Evolutionary conservation across 1,140 invertebrate genomes (phyloP).

Genomic region (Phymastichus coffea): DNA sequence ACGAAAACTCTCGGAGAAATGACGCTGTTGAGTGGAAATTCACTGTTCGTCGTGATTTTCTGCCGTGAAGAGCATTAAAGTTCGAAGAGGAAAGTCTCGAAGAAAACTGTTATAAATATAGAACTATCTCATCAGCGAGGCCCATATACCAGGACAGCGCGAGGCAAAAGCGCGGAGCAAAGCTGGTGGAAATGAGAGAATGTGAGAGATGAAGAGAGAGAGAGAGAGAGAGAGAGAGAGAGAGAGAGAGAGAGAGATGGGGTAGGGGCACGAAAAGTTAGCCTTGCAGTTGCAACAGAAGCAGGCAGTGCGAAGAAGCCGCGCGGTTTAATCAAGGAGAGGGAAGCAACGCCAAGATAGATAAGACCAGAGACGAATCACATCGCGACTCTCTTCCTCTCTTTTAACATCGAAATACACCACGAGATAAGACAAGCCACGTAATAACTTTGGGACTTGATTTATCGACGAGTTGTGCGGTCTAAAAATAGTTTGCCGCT

Average conservation of each 20-base stretch:
- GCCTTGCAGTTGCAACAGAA: conserved; percentile 37
- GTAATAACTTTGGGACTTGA: background rate
- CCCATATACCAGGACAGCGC: background rate
- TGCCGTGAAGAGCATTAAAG: too few relatives aligned
- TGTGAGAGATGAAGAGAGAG: background rate
- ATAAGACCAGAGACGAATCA: background rate
- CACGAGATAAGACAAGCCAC: background rate
- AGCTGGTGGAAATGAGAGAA: background rate
- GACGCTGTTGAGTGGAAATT: too few relatives aligned
- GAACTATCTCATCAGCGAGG: background rate
- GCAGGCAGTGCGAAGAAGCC: conserved; percentile 29
- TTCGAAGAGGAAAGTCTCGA: too few relatives aligned
- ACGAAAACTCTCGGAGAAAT: too few relatives aligned
- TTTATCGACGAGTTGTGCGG: too few relatives aligned
- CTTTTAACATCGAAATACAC: background rate
- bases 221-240: background rate
- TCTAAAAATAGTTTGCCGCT: too few relatives aligned
- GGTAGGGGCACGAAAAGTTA: conserved; percentile 21
- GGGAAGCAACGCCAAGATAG: conserved; percentile 25
- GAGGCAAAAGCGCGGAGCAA: background rate
- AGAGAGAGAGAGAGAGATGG: background rate
- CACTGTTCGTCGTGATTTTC: too few relatives aligned
- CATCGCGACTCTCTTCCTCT: background rate
- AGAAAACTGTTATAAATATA: too few relatives aligned
- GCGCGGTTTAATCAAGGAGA: conserved; percentile 47